Percentiles rank a stretch among this genome's conserved stretches.
Evolutionary conservation across 1,140 invertebrate species (phyloP).

Genomic region (Latrodectus geometricus): DNA sequence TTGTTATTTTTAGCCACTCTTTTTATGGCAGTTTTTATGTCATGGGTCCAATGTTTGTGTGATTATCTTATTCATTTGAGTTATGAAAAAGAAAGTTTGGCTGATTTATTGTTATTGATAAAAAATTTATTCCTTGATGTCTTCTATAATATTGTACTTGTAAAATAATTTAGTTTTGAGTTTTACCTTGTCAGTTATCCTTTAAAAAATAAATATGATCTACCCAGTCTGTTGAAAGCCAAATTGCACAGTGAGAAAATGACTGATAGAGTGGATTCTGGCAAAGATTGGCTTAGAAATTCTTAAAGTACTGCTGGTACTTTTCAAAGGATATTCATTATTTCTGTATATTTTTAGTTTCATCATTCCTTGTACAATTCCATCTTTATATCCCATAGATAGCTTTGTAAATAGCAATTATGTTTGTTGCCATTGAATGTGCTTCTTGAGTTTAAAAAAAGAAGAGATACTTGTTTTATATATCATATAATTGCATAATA

Average conservation of each 20-base stretch:
- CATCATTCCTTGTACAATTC: constrained; percentile 58
- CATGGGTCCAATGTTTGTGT: constrained; percentile 46
- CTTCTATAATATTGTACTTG: background rate
- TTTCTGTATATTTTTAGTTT: constrained; percentile 59
- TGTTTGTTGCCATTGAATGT: constrained; percentile 13
- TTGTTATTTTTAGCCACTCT: background rate
- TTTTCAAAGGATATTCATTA: constrained; percentile 17
- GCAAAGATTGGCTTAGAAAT: background rate
- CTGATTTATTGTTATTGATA: background rate
- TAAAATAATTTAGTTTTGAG: too few species aligned
- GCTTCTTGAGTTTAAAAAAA: constrained; percentile 17
- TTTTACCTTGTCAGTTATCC: too few species aligned
- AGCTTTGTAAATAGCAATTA: constrained; percentile 56
- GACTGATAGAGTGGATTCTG: background rate
- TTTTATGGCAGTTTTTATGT: constrained; percentile 1
- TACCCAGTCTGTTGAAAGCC: too few species aligned
- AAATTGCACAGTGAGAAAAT: background rate
- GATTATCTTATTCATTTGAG: background rate
- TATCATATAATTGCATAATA: too few species aligned
- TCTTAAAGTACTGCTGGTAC: background rate
- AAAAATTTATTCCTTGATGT: background rate
- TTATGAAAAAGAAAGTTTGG: background rate
- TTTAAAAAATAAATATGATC: too few species aligned
- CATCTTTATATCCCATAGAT: constrained; percentile 38
- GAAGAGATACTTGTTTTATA: too few species aligned